Percentiles rank a stretch among this genome's conserved stretches.
These are phyloP conservation scores for Pentamera pediparva DNA, from an alignment of 53 echinoderm and acorn worm species.

Conservation along the genomic window DNA sequence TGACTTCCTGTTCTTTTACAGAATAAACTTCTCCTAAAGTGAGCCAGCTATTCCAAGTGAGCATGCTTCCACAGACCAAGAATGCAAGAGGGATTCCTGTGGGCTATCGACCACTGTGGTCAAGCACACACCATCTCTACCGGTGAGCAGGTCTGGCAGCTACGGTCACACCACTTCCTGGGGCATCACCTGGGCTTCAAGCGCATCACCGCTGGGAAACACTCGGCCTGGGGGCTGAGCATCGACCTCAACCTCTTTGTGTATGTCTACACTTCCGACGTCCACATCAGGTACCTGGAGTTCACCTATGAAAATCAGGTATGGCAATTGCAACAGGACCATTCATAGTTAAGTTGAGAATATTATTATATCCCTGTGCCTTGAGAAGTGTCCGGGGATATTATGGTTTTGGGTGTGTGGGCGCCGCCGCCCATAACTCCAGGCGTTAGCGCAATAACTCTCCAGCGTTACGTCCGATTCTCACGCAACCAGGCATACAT, in stretches of 20 bases:
- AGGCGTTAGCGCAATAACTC: neutral
- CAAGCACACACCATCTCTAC: conserved; percentile 76
- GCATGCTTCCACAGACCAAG: conserved; percentile 11
- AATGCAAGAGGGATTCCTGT: conserved; percentile 63
- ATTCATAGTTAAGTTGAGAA: no score
- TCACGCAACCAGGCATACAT: no score
- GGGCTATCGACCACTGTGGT: conserved; percentile 83
- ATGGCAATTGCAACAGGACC: no score
- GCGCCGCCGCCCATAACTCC: no score
- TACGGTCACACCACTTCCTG: conserved; percentile 50
- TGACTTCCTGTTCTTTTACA: neutral
- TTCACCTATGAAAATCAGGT: conserved; percentile 95
- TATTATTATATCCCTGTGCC: no score
- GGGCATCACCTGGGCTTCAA: conserved; percentile 77
- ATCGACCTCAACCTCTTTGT: conserved; percentile 75
- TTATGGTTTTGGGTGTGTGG: no score
- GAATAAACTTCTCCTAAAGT: neutral
- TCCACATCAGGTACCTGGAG: conserved; percentile 79
- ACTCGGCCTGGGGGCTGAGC: conserved; percentile 77
- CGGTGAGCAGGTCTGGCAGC: conserved; percentile 67
- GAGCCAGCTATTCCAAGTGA: neutral
- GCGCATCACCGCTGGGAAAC: conserved; percentile 59
- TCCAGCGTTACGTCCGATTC: neutral
- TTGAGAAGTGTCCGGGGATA: no score
- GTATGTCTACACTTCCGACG: conserved; percentile 77